A percentile compares a stretch with the other conserved stretches of the same genome.
Conservation (phyloP, 2,888 invertebrate genomes). For the Lasioglossum marginatum region DNA sequence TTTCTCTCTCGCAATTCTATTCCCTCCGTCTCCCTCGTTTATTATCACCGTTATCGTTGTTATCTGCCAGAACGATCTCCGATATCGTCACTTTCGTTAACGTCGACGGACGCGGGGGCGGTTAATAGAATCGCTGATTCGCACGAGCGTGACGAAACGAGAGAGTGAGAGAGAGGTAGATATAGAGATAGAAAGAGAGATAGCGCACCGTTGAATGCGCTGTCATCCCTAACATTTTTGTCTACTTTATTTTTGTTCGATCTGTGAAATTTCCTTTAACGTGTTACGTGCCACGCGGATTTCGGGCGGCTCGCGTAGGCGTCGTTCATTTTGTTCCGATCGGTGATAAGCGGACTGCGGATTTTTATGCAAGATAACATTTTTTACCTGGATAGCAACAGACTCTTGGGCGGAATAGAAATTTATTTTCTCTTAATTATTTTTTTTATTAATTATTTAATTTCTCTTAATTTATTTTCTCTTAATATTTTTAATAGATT, state of each 20-base stretch:
- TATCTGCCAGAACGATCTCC: constrained; percentile 44
- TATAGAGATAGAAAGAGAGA: not conserved
- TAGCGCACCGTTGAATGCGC: not conserved
- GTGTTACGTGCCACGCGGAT: not conserved
- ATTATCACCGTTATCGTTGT: constrained; percentile 45
- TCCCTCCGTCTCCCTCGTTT: constrained; percentile 28
- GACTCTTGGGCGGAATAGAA: too few relatives aligned
- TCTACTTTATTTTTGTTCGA: not conserved
- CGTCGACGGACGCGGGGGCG: constrained; percentile 13
- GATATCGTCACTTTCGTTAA: constrained; percentile 42
- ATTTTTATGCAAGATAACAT: not conserved
- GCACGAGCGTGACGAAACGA: constrained; percentile 15
- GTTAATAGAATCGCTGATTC: constrained; percentile 38
- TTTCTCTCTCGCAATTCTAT: constrained; percentile 6
- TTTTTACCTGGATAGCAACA: too few relatives aligned
- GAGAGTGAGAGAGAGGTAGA: not conserved
- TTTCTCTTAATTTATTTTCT: too few relatives aligned
- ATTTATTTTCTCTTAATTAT: too few relatives aligned
- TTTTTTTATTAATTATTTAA: too few relatives aligned
- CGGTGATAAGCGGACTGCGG: not conserved
- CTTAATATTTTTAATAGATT: too few relatives aligned
- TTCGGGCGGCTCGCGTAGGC: not conserved
- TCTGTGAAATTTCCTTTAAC: not conserved
- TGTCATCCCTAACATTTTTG: not conserved
- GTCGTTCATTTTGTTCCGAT: not conserved